Evolutionary conservation across 2,797 vertebrate genomes (phyloP).

Genomic region (Ambastaia sidthimunki): DNA sequence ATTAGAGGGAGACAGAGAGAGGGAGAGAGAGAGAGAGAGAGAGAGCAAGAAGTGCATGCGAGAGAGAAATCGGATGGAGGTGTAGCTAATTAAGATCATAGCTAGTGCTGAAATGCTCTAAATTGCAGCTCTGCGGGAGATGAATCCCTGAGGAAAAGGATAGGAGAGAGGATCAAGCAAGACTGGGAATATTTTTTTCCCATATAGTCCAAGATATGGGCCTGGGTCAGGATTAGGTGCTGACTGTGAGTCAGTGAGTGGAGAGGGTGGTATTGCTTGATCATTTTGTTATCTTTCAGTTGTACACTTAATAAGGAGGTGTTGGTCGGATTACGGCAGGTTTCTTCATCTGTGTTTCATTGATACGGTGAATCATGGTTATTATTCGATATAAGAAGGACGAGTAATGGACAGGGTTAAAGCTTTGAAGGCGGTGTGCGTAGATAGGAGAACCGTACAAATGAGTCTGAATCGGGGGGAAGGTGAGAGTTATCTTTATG

Average conservation of each 20-base stretch:
- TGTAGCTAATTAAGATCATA: constrained; percentile 86
- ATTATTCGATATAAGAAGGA: constrained; percentile 29
- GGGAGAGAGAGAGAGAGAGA: constrained; percentile 59
- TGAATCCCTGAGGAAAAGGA: constrained; percentile 69
- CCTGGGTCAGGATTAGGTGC: constrained; percentile 28
- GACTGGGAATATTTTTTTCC: constrained; percentile 66
- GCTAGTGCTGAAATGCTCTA: constrained; percentile 80
- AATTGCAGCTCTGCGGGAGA: constrained; percentile 76
- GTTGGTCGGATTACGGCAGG: constrained; percentile 33
- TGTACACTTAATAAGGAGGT: constrained; percentile 16
- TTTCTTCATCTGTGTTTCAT: constrained; percentile 46
- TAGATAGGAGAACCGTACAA: constrained; percentile 17
- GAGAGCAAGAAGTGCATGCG: constrained; percentile 29
- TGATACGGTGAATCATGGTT: constrained; percentile 31
- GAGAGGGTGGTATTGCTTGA: constrained; percentile 27
- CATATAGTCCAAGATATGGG: constrained; percentile 53
- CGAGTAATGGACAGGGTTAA: constrained; percentile 14
- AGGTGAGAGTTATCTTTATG: constrained; percentile 20
- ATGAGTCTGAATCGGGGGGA: background rate
- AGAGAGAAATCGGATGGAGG: constrained; percentile 78
- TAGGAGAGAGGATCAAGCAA: constrained; percentile 31
- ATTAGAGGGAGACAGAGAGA: constrained; percentile 73
- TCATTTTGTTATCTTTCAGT: constrained; percentile 29
- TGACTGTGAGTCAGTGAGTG: constrained; percentile 36
- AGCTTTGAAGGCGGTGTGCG: constrained; percentile 1